Base-by-base conservation (phyloP, 2,888 invertebrate species). In the Ligdia adustata region DNA sequence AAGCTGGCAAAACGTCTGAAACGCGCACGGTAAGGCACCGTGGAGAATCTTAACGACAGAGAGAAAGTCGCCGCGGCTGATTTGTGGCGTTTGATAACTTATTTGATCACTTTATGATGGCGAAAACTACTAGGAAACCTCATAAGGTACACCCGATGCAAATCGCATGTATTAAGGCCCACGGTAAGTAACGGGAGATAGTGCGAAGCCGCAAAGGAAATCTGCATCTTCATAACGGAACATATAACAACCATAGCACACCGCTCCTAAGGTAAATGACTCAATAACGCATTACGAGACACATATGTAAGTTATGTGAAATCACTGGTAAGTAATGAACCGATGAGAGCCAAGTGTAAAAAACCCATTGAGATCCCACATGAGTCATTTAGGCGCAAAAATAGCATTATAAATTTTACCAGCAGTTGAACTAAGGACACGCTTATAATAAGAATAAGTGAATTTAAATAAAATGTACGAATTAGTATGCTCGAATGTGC, bases 51-150 rank as follows among this genome's bases (percentile, higher is more conserved):
- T 82, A 86, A 88, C 80, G 83, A 85, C 76, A 58, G 65, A 57
- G 76, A 75, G 85, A 86, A 85, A 86, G 82, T 78, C 74, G 70
- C 69, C 42, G 62, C 52, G 50, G 49, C 79, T 81, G 82, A 87
- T 85, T 86, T 82, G 82, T 65, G 60, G 66, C 72, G 62, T 77
- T 74, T 87, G 84, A 85, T 85, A 80, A 85, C 79, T 82, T 79
- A 82, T 87, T 85, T 87, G 88, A 88, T 87, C 82, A 88, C 86
- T 84, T 88, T 89, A 88, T 88, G 85, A 89, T 88, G 79, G 84
- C 77, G 81, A 81, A 83, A 80, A 84, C 72, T 75, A 75, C 74
- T 63, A 76, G 78, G 79, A 80, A 83, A 83, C 77, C 79, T 78
- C 80, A 79, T 85, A 84, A 82, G 76, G 79, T 69, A 72, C 77